A percentile compares a stretch with the other conserved stretches of the same genome.
Evolutionary conservation across 2,888 invertebrate genomes (phyloP).

Genomic region (Oeneis ivallda): DNA sequence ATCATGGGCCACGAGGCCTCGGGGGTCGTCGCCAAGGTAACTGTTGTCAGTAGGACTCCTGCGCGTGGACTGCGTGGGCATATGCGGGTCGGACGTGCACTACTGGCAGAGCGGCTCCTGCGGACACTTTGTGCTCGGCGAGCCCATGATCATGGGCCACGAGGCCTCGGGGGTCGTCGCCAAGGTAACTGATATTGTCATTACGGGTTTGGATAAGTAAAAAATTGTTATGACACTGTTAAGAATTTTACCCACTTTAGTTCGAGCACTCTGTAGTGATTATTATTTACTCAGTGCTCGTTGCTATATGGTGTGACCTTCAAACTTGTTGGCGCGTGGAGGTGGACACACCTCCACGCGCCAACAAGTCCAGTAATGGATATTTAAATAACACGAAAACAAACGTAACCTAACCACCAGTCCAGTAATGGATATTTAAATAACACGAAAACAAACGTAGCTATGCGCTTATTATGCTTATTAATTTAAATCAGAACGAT

Average conservation of each 20-base stretch:
- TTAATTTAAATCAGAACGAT: neutral
- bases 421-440: neutral
- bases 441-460: neutral
- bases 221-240: no score
- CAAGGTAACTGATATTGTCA: slow-evolving; percentile 83
- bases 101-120: slow-evolving; percentile 93
- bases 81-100: slow-evolving; percentile 98
- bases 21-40: slow-evolving; percentile 88
- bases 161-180: slow-evolving; percentile 92
- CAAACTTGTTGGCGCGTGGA: neutral
- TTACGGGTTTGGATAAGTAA: no score
- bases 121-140: slow-evolving; percentile 91
- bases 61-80: slow-evolving; percentile 96
- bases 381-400: neutral
- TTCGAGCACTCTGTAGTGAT: no score
- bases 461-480: neutral
- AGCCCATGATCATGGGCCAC: slow-evolving; percentile 97
- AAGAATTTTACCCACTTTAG: no score
- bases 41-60: no score
- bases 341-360: no score
- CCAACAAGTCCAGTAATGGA: neutral
- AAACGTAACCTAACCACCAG: neutral
- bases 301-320: neutral
- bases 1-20: slow-evolving; percentile 97
- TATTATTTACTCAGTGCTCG: neutral